These are phyloP conservation scores for Pelecanoides urinatrix DNA, from an alignment of 2,113 vertebrate species.

Conservation along the genomic window DNA sequence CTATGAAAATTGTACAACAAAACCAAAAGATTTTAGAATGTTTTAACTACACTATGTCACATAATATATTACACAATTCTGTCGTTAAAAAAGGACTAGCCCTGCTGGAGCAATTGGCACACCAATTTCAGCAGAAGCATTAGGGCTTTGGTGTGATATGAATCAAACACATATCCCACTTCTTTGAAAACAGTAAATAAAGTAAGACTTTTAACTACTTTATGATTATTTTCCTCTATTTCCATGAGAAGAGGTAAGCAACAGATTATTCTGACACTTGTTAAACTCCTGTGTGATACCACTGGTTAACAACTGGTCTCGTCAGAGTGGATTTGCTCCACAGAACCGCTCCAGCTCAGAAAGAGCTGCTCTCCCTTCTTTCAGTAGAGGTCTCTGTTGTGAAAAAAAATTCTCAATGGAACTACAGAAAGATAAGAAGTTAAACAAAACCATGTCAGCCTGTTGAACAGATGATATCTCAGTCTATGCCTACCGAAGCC, in stretches of 20 bases:
- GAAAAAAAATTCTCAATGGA: neutral
- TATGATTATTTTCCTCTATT: neutral
- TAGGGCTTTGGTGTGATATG: neutral
- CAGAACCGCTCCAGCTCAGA: neutral
- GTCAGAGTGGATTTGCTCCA: fast-evolving
- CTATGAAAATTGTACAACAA: neutral
- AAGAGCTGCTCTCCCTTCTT: neutral
- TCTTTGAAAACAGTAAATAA: neutral
- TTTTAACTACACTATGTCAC: neutral
- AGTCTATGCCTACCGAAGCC: neutral
- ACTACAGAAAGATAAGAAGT: neutral
- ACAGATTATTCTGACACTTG: neutral
- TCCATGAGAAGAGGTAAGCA: neutral
- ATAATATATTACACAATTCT: neutral
- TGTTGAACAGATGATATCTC: neutral
- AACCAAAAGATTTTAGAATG: neutral
- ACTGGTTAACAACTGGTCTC: neutral
- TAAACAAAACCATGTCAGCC: neutral
- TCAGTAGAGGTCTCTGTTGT: constrained; percentile 30
- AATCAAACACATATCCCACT: neutral
- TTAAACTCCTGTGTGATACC: neutral
- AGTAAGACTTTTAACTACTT: neutral
- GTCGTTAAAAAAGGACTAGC: neutral
- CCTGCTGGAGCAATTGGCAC: neutral
- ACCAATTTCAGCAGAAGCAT: neutral